These are phyloP conservation scores for Pagrus major DNA, from an alignment of 2,113 vertebrate genomes.

Conservation along the genomic window DNA sequence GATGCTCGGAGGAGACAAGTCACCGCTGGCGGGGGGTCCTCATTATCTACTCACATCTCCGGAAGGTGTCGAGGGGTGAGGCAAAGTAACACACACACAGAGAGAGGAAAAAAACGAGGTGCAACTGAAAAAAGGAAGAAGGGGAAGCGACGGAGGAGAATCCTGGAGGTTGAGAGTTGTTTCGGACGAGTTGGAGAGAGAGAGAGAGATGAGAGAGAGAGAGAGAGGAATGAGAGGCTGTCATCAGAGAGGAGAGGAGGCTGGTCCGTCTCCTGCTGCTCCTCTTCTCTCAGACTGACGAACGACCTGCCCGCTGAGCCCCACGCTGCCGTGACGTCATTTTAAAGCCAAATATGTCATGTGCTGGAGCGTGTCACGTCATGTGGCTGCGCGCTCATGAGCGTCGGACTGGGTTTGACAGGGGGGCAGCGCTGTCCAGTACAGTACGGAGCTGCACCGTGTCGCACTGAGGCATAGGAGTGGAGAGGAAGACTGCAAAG, in stretches of 20 bases:
- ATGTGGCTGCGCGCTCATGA: constrained; percentile 20
- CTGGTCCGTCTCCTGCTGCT: constrained; percentile 68
- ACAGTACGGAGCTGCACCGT: neutral
- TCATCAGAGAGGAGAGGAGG: constrained; percentile 71
- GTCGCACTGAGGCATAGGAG: neutral
- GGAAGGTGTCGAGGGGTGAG: constrained; percentile 35
- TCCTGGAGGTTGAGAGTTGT: constrained; percentile 59
- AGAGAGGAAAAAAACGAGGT: constrained; percentile 4
- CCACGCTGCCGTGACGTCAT: constrained; percentile 83
- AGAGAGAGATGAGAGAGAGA: constrained; percentile 56
- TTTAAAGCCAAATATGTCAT: constrained; percentile 76
- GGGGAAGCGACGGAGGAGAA: constrained; percentile 35
- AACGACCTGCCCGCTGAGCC: constrained; percentile 79
- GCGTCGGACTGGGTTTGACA: constrained; percentile 22
- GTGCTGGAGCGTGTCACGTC: constrained; percentile 45
- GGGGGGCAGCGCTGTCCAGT: neutral
- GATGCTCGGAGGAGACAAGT: constrained; percentile 59
- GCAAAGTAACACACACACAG: constrained; percentile 5
- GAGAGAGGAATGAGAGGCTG: constrained; percentile 50
- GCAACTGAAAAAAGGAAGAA: constrained; percentile 58
- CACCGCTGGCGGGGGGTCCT: constrained; percentile 63
- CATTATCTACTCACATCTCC: constrained; percentile 63
- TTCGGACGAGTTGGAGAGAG: constrained; percentile 66
- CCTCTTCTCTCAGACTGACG: constrained; percentile 80
- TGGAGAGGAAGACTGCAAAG: neutral